These are phyloP conservation scores for Xiphophorus birchmanni DNA, from an alignment of 2,797 vertebrate genomes.

Conservation along the genomic window DNA sequence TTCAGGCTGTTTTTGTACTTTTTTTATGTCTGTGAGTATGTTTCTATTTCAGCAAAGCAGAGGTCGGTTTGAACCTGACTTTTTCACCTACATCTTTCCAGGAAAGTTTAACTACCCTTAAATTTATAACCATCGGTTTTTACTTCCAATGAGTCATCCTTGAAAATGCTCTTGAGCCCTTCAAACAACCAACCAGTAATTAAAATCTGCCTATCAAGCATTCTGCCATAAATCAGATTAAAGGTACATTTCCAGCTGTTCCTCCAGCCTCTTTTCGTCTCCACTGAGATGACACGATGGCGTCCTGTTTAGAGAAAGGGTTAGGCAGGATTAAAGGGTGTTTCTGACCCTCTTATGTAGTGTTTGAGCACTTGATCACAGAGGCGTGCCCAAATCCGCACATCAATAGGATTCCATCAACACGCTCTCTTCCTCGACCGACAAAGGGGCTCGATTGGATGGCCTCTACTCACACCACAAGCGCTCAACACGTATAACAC, in stretches of 20 bases:
- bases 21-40: not conserved
- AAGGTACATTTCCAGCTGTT: slow-evolving; percentile 27
- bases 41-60: not conserved
- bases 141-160: not conserved
- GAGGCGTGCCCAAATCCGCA: slow-evolving; percentile 94
- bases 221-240: slow-evolving; percentile 5
- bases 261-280: slow-evolving; percentile 41
- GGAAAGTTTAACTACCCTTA: not conserved
- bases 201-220: slow-evolving; percentile 3
- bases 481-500: slow-evolving; percentile 31
- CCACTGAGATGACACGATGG: slow-evolving; percentile 43
- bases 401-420: slow-evolving; percentile 93
- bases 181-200: not conserved
- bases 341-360: slow-evolving; percentile 91
- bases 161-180: not conserved
- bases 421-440: slow-evolving; percentile 85
- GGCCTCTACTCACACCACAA: slow-evolving; percentile 37
- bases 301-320: slow-evolving; percentile 85
- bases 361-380: slow-evolving; percentile 96
- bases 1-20: not conserved
- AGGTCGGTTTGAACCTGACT: not conserved
- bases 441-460: slow-evolving; percentile 87
- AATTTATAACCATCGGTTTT: not conserved
- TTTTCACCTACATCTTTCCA: not conserved
- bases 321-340: slow-evolving; percentile 92